These are phyloP conservation scores for Otis tarda DNA, from an alignment of 2,113 vertebrate species.

Conservation along the genomic window DNA sequence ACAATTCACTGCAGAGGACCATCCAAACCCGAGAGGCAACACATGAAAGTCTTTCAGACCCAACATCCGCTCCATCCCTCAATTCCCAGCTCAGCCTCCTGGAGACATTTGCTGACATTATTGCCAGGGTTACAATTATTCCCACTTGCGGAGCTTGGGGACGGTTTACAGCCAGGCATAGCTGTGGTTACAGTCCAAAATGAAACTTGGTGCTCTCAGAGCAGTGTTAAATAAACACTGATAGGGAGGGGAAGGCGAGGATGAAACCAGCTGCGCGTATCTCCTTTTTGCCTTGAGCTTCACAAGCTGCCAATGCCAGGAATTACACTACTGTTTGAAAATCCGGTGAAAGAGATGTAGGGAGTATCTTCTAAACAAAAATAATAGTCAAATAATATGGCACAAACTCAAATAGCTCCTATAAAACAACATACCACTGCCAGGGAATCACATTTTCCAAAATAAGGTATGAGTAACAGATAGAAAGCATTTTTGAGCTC, in stretches of 20 bases:
- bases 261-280: background rate
- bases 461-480: background rate
- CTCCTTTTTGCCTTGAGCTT: background rate
- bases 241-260: background rate
- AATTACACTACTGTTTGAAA: background rate
- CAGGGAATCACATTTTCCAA: background rate
- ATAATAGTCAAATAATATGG: background rate
- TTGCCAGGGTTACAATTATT: background rate
- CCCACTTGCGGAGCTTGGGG: background rate
- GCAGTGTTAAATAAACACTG: background rate
- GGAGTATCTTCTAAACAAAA: background rate
- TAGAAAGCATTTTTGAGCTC: background rate
- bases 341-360: background rate
- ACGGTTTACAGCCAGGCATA: background rate
- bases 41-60: fast-evolving
- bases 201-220: background rate
- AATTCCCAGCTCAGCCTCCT: background rate
- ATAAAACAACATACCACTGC: background rate
- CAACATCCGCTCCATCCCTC: background rate
- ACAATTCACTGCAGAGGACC: background rate
- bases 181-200: background rate
- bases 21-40: background rate
- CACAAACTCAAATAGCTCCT: background rate
- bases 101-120: background rate
- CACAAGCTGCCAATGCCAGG: background rate